phyloP scores from a whole-genome alignment of 2,888 invertebrate species.

The Julus scandinavius region DNA sequence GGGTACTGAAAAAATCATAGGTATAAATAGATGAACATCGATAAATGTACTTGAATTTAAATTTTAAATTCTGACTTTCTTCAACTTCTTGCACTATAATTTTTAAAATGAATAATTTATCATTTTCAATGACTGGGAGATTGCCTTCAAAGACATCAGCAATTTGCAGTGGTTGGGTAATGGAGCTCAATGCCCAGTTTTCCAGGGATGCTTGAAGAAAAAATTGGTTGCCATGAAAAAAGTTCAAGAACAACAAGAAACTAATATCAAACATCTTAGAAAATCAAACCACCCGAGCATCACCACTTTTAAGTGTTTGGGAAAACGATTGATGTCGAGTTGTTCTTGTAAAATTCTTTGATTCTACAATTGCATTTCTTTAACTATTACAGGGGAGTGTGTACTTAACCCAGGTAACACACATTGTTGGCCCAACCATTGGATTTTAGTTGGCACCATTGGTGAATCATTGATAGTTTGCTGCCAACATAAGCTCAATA shows the following conservation, averaged over 20 bases:
- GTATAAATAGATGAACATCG: no score
- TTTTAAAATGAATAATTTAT: not conserved
- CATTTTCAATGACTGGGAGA: slow-evolving; percentile 87
- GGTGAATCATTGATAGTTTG: no score
- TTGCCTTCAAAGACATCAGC: slow-evolving; percentile 89
- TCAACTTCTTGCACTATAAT: not conserved
- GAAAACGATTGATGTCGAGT: not conserved
- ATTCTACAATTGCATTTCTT: not conserved
- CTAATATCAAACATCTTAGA: slow-evolving; percentile 71
- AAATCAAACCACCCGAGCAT: slow-evolving; percentile 70
- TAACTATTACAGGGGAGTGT: slow-evolving; percentile 79
- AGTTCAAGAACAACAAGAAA: slow-evolving; percentile 89
- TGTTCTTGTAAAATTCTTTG: not conserved
- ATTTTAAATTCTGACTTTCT: not conserved
- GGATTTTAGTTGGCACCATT: no score
- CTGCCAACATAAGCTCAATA: no score
- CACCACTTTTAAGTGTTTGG: slow-evolving; percentile 65
- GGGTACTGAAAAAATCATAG: no score
- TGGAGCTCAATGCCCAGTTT: slow-evolving; percentile 96
- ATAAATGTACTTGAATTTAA: not conserved
- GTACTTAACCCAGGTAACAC: no score
- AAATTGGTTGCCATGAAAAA: slow-evolving; percentile 97
- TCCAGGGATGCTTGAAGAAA: slow-evolving; percentile 78
- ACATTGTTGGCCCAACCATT: no score
- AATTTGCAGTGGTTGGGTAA: slow-evolving; percentile 92